A percentile compares a stretch with the other conserved stretches of the same genome.
phyloP scores from a whole-genome alignment of 2,888 invertebrate genomes.

The Eilema sororculum region DNA sequence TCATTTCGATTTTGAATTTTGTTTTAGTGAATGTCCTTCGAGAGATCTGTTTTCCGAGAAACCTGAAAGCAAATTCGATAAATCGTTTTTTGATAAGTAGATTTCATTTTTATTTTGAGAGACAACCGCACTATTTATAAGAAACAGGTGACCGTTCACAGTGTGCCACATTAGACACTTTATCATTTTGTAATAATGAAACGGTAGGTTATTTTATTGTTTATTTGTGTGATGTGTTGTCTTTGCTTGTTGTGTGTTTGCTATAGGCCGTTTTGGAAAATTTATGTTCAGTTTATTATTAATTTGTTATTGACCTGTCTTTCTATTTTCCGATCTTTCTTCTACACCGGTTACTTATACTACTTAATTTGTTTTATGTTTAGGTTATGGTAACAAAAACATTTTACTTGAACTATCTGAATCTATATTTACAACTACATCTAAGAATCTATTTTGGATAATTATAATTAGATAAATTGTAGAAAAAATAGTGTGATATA shows the following conservation, averaged over 20 bases:
- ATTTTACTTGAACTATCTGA: slow-evolving; percentile 43
- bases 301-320: slow-evolving; percentile 65
- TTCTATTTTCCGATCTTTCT: slow-evolving; percentile 71
- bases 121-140: slow-evolving; percentile 74
- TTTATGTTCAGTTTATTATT: slow-evolving; percentile 65
- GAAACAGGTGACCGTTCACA: slow-evolving; percentile 72
- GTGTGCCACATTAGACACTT: slow-evolving; percentile 77
- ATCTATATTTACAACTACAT: slow-evolving; percentile 48
- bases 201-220: slow-evolving; percentile 74
- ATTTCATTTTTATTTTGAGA: slow-evolving; percentile 76
- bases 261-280: slow-evolving; percentile 87
- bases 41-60: slow-evolving; percentile 86
- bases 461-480: slow-evolving; percentile 40
- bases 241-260: slow-evolving; percentile 86
- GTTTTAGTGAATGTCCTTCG: slow-evolving; percentile 85
- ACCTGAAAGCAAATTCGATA: slow-evolving; percentile 70
- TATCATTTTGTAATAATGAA: slow-evolving; percentile 67
- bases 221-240: slow-evolving; percentile 82
- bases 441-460: slow-evolving; percentile 30
- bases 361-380: slow-evolving; percentile 43
- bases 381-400: slow-evolving; percentile 44
- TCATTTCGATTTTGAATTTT: slow-evolving; percentile 59
- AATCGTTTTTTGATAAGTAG: slow-evolving; percentile 70
- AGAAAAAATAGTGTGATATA: slow-evolving; percentile 32
- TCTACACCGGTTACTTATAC: slow-evolving; percentile 64